These are phyloP conservation scores for Ptychodera flava DNA, from an alignment of 35 echinoderm and acorn worm species.

Conservation along the genomic window DNA sequence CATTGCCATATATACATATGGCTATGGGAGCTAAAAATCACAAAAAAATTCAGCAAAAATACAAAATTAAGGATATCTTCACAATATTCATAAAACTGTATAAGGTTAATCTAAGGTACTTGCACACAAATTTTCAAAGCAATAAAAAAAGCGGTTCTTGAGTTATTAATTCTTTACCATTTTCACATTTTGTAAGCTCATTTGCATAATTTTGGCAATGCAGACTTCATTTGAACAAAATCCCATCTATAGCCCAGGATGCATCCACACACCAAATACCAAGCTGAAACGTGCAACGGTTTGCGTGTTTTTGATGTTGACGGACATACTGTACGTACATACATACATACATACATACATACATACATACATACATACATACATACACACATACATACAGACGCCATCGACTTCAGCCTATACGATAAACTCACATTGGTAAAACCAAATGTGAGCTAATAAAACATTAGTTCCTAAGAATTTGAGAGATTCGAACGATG, in stretches of 20 bases:
- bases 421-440: too few relatives aligned
- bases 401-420: too few relatives aligned
- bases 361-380: background rate
- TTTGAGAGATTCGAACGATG: too few relatives aligned
- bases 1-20: background rate
- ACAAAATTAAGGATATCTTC: background rate
- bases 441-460: too few relatives aligned
- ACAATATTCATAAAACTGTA: background rate
- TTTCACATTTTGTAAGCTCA: background rate
- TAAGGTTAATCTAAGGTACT: background rate
- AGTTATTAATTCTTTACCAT: background rate
- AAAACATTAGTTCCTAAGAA: too few relatives aligned
- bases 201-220: too few relatives aligned
- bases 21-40: too few relatives aligned
- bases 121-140: background rate
- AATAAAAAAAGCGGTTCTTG: background rate
- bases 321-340: background rate
- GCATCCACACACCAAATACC: background rate
- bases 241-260: background rate
- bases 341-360: slow-evolving; percentile 2
- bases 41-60: too few relatives aligned
- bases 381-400: too few relatives aligned
- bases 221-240: too few relatives aligned
- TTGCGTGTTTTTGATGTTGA: too few relatives aligned
- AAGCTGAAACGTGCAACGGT: too few relatives aligned